phyloP scores from a whole-genome alignment of 1,140 invertebrate species.

The Campodea augens region DNA sequence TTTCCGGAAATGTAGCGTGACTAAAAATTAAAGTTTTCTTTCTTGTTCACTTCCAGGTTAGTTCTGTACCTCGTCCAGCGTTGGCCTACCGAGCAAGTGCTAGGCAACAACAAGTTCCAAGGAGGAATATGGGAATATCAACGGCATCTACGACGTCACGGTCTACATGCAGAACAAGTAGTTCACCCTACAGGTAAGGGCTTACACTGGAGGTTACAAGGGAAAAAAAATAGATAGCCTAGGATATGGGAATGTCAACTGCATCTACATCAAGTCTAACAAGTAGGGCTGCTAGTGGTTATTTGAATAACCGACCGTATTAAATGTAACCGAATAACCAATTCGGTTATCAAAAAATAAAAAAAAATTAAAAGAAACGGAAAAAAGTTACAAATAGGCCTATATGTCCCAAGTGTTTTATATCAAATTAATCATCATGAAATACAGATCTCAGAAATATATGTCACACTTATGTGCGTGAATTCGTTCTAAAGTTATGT shows the following conservation, averaged over 20 bases:
- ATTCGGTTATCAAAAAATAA: too few relatives aligned
- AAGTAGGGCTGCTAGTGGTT: too few relatives aligned
- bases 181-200: conserved; percentile 59
- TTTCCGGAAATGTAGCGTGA: conserved; percentile 8
- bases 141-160: conserved; percentile 83
- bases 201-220: conserved; percentile 14
- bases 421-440: too few relatives aligned
- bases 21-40: conserved; percentile 8
- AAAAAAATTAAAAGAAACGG: too few relatives aligned
- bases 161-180: conserved; percentile 84
- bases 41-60: conserved; percentile 3
- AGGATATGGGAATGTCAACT: conserved; percentile 11
- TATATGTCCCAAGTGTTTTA: too few relatives aligned
- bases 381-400: too few relatives aligned
- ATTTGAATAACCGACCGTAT: too few relatives aligned
- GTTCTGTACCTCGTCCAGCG: conserved; percentile 43
- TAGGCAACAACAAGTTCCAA: conserved; percentile 30
- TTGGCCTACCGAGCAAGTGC: conserved; percentile 47
- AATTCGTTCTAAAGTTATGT: too few relatives aligned
- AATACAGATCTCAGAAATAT: too few relatives aligned
- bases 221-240: conserved; percentile 10
- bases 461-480: too few relatives aligned
- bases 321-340: too few relatives aligned
- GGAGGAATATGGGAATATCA: conserved; percentile 81
- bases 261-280: too few relatives aligned